Evolutionary conservation across 2,888 invertebrate genomes (phyloP).

Genomic region (Apamea crenata): DNA sequence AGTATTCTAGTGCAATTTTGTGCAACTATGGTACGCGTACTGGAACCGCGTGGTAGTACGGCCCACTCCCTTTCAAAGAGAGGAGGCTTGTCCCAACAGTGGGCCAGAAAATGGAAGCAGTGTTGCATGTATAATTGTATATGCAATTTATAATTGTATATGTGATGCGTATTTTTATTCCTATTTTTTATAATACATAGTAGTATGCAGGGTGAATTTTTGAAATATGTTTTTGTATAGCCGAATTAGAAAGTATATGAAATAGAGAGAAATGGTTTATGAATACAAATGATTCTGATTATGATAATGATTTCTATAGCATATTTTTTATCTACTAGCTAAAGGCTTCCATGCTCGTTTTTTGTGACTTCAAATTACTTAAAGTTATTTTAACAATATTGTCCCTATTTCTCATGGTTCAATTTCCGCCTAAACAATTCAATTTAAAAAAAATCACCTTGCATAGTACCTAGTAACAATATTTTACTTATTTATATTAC

Average conservation of each 20-base stretch:
- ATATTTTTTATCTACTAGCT: not conserved
- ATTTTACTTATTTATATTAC: conserved; percentile 43
- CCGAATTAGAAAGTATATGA: not conserved
- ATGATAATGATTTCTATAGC: not conserved
- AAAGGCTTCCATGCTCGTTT: not conserved
- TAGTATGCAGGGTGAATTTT: not conserved
- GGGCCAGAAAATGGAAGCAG: not conserved
- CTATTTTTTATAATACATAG: conserved; percentile 21
- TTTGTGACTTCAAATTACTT: not conserved
- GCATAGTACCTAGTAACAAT: conserved; percentile 8
- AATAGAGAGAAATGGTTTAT: not conserved
- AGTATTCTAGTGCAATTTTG: not conserved
- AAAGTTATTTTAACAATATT: not conserved
- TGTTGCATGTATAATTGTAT: conserved; percentile 26
- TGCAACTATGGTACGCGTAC: not conserved
- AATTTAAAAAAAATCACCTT: not conserved
- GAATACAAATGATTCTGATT: not conserved
- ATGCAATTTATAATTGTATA: conserved; percentile 10
- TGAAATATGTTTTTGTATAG: not conserved
- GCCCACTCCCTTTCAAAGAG: not conserved
- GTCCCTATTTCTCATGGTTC: not conserved
- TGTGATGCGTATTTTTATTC: conserved; percentile 36
- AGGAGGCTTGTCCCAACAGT: no score
- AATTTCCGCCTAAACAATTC: not conserved
- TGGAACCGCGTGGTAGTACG: not conserved